Percentiles rank a stretch among this genome's conserved stretches.
phyloP scores from a whole-genome alignment of 2,888 invertebrate species.

The Melanophora roralis region DNA sequence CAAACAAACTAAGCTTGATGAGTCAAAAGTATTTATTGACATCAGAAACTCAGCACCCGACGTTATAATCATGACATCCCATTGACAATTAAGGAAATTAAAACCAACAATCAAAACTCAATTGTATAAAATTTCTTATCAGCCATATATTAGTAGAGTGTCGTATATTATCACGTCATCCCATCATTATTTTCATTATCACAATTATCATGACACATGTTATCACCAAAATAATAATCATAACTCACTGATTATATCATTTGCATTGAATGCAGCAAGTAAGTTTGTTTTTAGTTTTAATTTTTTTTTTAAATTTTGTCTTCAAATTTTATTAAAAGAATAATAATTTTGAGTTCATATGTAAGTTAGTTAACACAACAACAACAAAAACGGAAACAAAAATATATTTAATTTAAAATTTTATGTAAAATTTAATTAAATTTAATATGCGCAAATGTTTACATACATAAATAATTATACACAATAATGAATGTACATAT shows the following conservation, averaged over 20 bases:
- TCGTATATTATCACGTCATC: constrained; percentile 20
- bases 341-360: neutral
- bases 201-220: neutral
- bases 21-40: constrained; percentile 85
- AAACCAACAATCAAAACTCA: constrained; percentile 42
- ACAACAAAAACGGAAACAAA: too few relatives aligned
- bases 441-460: too few relatives aligned
- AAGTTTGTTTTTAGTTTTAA: constrained; percentile 37
- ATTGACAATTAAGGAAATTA: constrained; percentile 81
- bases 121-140: constrained; percentile 44
- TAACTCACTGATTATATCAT: neutral
- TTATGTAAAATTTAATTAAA: too few relatives aligned
- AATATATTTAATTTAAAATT: too few relatives aligned
- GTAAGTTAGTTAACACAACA: neutral
- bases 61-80: constrained; percentile 87
- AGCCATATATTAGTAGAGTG: neutral
- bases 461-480: too few relatives aligned
- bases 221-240: too few relatives aligned
- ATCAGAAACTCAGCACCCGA: constrained; percentile 94
- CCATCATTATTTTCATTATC: neutral
- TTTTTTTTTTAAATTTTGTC: neutral
- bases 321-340: neutral
- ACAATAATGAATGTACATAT: too few relatives aligned
- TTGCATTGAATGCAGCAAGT: constrained; percentile 30
- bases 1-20: constrained; percentile 70